Conservation (phyloP, 2,888 invertebrate genomes). For the Psylliodes chrysocephalus region DNA sequence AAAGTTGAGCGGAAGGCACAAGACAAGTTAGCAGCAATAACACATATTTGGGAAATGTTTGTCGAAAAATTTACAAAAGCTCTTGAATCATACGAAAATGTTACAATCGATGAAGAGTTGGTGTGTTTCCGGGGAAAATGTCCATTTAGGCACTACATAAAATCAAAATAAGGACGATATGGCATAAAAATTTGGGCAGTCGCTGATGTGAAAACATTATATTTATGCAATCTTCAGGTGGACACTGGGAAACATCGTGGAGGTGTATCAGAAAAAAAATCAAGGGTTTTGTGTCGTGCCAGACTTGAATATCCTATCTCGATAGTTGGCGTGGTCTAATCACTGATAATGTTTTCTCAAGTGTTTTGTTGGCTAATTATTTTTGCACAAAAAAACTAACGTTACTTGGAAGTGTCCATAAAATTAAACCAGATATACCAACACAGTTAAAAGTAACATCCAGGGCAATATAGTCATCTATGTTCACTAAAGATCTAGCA, state of each 20-base stretch:
- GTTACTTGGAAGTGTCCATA: conserved; percentile 27
- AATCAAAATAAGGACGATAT: conserved; percentile 38
- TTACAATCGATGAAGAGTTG: conserved; percentile 42
- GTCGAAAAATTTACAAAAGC: conserved; percentile 27
- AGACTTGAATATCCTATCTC: conserved; percentile 29
- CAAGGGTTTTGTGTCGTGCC: conserved; percentile 36
- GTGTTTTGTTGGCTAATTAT: conserved; percentile 29
- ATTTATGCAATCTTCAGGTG: conserved; percentile 41
- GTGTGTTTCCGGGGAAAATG: conserved; percentile 39
- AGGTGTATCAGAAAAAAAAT: conserved; percentile 30
- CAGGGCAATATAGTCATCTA: conserved; percentile 18
- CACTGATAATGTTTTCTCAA: conserved; percentile 32
- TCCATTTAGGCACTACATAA: conserved; percentile 43
- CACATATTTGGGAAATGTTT: conserved; percentile 26
- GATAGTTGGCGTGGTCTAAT: conserved; percentile 36
- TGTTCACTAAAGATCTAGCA: conserved; percentile 22
- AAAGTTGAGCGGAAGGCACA: conserved; percentile 11
- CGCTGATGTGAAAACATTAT: conserved; percentile 40
- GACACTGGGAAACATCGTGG: conserved; percentile 34
- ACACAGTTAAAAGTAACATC: conserved; percentile 15
- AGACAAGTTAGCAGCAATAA: conserved; percentile 36
- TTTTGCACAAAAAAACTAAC: conserved; percentile 33
- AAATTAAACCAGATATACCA: conserved; percentile 31
- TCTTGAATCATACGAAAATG: conserved; percentile 36
- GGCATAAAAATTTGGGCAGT: conserved; percentile 44